Percentiles rank a stretch among this genome's conserved stretches.
phyloP scores from a whole-genome alignment of 2,888 invertebrate genomes.

The Sialis fuliginosa region DNA sequence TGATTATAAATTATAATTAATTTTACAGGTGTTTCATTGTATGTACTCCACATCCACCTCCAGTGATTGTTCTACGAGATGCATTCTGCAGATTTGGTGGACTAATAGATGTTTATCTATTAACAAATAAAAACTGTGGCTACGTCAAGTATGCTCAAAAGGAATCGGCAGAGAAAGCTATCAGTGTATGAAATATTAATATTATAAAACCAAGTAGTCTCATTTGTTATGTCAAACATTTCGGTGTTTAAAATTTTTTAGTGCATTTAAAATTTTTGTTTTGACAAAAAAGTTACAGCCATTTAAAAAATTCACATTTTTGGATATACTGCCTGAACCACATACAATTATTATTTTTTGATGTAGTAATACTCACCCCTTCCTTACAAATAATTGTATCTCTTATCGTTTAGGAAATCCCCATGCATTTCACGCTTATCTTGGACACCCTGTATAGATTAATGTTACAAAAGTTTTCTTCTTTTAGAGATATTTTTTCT shows the following conservation, averaged over 20 bases:
- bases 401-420: too few relatives aligned
- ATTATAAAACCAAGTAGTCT: background rate
- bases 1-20: background rate
- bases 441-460: too few relatives aligned
- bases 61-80: conserved; percentile 62
- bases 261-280: background rate
- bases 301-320: too few relatives aligned
- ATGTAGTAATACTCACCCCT: too few relatives aligned
- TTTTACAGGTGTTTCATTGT: conserved; percentile 40
- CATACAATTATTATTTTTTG: too few relatives aligned
- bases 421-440: too few relatives aligned
- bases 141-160: conserved; percentile 72
- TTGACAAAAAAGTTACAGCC: too few relatives aligned
- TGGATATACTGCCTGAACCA: too few relatives aligned
- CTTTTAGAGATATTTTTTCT: too few relatives aligned
- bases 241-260: background rate
- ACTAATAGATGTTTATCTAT: conserved; percentile 75
- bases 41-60: conserved; percentile 46
- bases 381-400: too few relatives aligned
- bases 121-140: conserved; percentile 80
- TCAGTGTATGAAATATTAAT: conserved; percentile 29
- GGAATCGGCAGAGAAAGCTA: conserved; percentile 60
- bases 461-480: too few relatives aligned
- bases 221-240: too few relatives aligned
- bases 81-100: conserved; percentile 82